Conservation (phyloP, 2,888 invertebrate genomes). For the Meganola albula region DNA sequence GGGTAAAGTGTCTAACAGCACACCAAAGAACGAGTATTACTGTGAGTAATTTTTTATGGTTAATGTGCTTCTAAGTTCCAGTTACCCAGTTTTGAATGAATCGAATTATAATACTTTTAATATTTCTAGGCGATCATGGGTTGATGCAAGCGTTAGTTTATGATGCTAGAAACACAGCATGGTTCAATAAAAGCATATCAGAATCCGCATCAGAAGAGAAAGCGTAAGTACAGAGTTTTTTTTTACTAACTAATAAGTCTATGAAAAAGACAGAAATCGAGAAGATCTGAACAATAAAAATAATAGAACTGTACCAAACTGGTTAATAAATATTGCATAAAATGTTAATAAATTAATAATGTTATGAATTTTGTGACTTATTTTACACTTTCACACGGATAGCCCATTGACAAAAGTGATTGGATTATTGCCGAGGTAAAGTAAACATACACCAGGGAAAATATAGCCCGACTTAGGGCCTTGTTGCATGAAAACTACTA, state of each 20-base stretch:
- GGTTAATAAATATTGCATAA: no score
- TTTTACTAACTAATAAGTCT: no score
- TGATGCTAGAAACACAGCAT: conserved; percentile 91
- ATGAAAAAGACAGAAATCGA: no score
- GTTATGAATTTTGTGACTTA: conserved; percentile 38
- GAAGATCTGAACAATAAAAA: no score
- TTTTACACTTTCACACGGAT: conserved; percentile 74
- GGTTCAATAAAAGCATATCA: conserved; percentile 88
- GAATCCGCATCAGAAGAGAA: conserved; percentile 83
- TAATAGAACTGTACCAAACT: no score
- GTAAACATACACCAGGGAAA: conserved; percentile 44
- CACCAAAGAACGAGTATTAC: conserved; percentile 69
- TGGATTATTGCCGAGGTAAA: conserved; percentile 95
- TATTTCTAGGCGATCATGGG: conserved; percentile 86
- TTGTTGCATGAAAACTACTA: conserved; percentile 19
- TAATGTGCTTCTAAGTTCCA: not conserved
- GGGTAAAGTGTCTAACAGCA: conserved; percentile 56
- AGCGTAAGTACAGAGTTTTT: conserved; percentile 67
- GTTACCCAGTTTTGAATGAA: not conserved
- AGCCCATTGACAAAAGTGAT: conserved; percentile 95
- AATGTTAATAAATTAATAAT: no score
- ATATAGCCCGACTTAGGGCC: conserved; percentile 11
- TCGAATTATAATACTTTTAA: not conserved
- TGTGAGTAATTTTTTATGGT: conserved; percentile 54
- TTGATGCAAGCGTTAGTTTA: conserved; percentile 90